Evolutionary conservation across 2,113 vertebrate genomes (phyloP).

Genomic region (Pseudorectes ferrugineus): DNA sequence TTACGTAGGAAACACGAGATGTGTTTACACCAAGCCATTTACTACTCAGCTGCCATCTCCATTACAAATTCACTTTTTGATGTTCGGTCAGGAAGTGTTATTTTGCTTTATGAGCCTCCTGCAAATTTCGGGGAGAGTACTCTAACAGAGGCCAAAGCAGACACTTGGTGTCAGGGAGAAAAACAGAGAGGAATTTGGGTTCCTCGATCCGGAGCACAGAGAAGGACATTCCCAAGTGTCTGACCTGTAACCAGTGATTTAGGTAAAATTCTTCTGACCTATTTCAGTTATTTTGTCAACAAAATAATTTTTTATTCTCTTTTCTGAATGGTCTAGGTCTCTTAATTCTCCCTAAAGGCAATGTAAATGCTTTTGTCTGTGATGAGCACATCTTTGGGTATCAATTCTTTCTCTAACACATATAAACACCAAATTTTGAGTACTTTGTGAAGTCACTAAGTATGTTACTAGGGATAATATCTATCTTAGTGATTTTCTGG

Average conservation of each 20-base stretch:
- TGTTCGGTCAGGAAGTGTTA: neutral
- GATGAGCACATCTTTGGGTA: neutral
- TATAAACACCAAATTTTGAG: neutral
- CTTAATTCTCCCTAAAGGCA: neutral
- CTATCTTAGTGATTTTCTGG: neutral
- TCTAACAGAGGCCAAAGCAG: neutral
- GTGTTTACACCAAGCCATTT: neutral
- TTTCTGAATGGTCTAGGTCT: neutral
- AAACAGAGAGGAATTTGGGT: neutral
- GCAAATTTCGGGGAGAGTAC: neutral
- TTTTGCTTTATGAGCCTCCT: neutral
- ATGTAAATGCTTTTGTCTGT: neutral
- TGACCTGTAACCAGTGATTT: neutral
- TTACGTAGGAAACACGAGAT: neutral
- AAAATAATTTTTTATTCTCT: neutral
- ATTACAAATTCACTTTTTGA: neutral
- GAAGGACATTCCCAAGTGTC: neutral
- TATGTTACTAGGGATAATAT: neutral
- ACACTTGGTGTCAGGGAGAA: neutral
- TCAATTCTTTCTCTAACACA: neutral
- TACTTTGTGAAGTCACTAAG: neutral
- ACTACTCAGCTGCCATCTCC: neutral
- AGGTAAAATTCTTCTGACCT: neutral
- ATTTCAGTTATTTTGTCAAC: neutral
- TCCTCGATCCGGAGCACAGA: rapidly evolving